A percentile compares a stretch with the other conserved stretches of the same genome.
phyloP scores from a whole-genome alignment of 2,113 vertebrate genomes.

The Glareola pratincola region DNA sequence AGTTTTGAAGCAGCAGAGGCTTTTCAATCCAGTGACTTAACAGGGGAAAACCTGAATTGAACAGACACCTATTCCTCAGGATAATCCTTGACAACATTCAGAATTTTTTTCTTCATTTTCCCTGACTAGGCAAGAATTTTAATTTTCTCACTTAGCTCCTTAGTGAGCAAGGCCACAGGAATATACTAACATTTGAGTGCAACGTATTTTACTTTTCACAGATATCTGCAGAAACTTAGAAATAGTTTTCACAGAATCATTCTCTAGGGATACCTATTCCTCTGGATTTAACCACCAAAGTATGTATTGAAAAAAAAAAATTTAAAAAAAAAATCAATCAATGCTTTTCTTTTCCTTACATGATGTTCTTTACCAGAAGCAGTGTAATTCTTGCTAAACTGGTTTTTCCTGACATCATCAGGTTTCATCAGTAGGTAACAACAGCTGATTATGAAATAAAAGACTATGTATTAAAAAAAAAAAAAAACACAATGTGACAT shows the following conservation, averaged over 20 bases:
- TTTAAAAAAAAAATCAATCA: background rate
- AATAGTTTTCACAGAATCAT: background rate
- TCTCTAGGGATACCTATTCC: background rate
- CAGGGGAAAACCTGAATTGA: background rate
- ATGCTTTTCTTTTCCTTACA: background rate
- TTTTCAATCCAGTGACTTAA: background rate
- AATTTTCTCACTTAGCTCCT: background rate
- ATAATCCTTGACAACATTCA: background rate
- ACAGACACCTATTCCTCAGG: background rate
- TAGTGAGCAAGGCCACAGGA: background rate
- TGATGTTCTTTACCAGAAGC: background rate
- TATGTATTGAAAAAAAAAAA: background rate
- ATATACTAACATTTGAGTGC: background rate
- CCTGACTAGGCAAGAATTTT: background rate
- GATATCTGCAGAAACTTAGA: background rate
- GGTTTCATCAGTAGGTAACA: conserved; percentile 13
- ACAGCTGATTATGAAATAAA: conserved; percentile 9
- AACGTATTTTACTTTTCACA: background rate
- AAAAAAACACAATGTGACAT: background rate
- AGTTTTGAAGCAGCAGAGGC: background rate
- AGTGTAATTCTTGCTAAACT: background rate
- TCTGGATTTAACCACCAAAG: background rate
- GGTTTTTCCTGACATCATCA: conserved; percentile 16
- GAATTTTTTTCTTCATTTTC: background rate
- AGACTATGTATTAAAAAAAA: background rate